These are phyloP conservation scores for Harpalus rubripes DNA, from an alignment of 2,888 invertebrate species.

Conservation along the genomic window DNA sequence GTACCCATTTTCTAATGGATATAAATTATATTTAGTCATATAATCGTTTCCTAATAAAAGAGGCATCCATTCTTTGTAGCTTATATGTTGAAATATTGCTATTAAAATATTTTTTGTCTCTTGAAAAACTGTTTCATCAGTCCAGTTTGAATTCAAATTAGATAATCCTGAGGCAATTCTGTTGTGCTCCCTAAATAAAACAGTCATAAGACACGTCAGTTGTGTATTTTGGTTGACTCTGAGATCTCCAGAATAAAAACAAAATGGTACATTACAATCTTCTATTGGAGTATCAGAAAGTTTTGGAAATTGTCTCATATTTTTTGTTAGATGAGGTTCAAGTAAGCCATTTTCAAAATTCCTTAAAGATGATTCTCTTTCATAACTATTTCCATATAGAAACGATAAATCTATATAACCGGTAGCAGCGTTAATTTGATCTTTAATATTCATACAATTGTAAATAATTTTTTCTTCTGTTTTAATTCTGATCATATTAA, in stretches of 20 bases:
- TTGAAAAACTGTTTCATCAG: constrained; percentile 77
- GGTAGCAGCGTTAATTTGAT: constrained; percentile 66
- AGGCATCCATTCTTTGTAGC: constrained; percentile 77
- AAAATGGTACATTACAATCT: constrained; percentile 53
- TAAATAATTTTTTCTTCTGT: constrained; percentile 71
- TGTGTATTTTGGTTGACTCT: constrained; percentile 76
- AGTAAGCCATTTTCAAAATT: constrained; percentile 60
- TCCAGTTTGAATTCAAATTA: constrained; percentile 77
- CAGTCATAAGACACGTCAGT: constrained; percentile 76
- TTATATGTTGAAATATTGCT: constrained; percentile 77
- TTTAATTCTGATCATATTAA: constrained; percentile 75
- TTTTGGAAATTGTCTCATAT: constrained; percentile 36
- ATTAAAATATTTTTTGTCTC: constrained; percentile 76
- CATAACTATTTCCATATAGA: constrained; percentile 65
- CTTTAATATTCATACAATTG: constrained; percentile 3
- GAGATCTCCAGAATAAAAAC: constrained; percentile 73
- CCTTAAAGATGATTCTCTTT: constrained; percentile 59
- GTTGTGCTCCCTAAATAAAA: constrained; percentile 77
- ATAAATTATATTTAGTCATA: constrained; percentile 29
- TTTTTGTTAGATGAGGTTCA: constrained; percentile 59
- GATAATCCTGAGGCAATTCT: constrained; percentile 75
- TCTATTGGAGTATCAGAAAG: constrained; percentile 9
- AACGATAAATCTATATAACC: constrained; percentile 68
- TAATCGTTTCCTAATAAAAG: constrained; percentile 68
- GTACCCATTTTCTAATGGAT: constrained; percentile 26